Percentiles rank a stretch among this genome's conserved stretches.
These are phyloP conservation scores for Dinoponera quadriceps DNA, from an alignment of 1,140 invertebrate genomes.

Conservation along the genomic window DNA sequence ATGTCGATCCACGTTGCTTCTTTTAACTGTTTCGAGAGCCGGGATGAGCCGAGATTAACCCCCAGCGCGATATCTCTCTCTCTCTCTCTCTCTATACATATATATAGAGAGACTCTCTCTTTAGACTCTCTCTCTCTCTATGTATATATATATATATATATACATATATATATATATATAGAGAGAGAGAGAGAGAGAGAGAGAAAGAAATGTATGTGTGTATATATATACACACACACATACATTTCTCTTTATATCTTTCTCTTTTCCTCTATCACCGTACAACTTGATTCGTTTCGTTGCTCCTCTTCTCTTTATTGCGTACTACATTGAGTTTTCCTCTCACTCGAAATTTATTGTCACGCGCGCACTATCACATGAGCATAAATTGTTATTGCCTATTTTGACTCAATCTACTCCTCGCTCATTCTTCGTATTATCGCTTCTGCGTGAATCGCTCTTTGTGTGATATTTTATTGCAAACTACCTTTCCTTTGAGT, in stretches of 20 bases:
- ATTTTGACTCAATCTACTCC: constrained; percentile 36
- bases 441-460: constrained; percentile 23
- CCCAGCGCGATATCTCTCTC: background rate
- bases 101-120: background rate
- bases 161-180: no score
- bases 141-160: no score
- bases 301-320: background rate
- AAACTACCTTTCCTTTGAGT: background rate
- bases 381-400: constrained; percentile 38
- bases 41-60: constrained; percentile 29
- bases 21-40: constrained; percentile 29
- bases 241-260: constrained; percentile 8
- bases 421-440: constrained; percentile 28
- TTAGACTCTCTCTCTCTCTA: background rate
- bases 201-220: background rate
- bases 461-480: constrained; percentile 17
- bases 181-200: no score
- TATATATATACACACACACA: constrained; percentile 5
- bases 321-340: constrained; percentile 13
- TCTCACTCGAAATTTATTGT: constrained; percentile 3
- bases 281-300: constrained; percentile 20
- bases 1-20: constrained; percentile 13
- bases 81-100: background rate
- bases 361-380: constrained; percentile 24
- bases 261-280: constrained; percentile 13